These are phyloP conservation scores for Phania funesta DNA, from an alignment of 2,888 invertebrate genomes.

Conservation along the genomic window DNA sequence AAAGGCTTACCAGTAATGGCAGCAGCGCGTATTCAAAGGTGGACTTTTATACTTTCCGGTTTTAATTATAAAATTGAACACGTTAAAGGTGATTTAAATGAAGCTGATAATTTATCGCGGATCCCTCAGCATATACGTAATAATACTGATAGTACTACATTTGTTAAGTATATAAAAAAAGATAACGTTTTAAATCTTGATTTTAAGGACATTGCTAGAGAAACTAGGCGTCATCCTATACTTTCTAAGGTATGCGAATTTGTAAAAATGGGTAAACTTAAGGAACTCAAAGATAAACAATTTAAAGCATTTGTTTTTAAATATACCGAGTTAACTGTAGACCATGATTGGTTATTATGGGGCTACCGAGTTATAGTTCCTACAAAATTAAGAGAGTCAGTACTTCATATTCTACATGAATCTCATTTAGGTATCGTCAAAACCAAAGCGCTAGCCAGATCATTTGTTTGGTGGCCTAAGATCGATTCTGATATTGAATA, in stretches of 20 bases:
- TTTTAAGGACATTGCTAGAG: background rate
- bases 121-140: slow-evolving; percentile 32
- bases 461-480: slow-evolving; percentile 63
- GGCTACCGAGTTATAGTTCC: slow-evolving; percentile 52
- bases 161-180: slow-evolving; percentile 19
- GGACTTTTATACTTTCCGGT: slow-evolving; percentile 55
- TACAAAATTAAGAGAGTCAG: background rate
- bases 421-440: slow-evolving; percentile 65
- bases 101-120: slow-evolving; percentile 49
- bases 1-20: slow-evolving; percentile 61
- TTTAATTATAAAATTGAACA: slow-evolving; percentile 55
- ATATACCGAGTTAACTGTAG: slow-evolving; percentile 10
- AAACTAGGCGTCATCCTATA: slow-evolving; percentile 41
- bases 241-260: slow-evolving; percentile 53
- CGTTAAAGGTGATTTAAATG: slow-evolving; percentile 37
- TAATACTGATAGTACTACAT: background rate
- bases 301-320: slow-evolving; percentile 10
- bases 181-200: slow-evolving; percentile 4
- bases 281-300: slow-evolving; percentile 16
- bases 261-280: slow-evolving; percentile 47
- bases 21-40: background rate
- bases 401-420: background rate
- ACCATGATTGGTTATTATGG: slow-evolving; percentile 26
- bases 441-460: slow-evolving; percentile 55
- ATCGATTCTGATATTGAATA: slow-evolving; percentile 43